Evolutionary conservation across 2,797 vertebrate genomes (phyloP).

Genomic region (Sitta carolinensis): DNA sequence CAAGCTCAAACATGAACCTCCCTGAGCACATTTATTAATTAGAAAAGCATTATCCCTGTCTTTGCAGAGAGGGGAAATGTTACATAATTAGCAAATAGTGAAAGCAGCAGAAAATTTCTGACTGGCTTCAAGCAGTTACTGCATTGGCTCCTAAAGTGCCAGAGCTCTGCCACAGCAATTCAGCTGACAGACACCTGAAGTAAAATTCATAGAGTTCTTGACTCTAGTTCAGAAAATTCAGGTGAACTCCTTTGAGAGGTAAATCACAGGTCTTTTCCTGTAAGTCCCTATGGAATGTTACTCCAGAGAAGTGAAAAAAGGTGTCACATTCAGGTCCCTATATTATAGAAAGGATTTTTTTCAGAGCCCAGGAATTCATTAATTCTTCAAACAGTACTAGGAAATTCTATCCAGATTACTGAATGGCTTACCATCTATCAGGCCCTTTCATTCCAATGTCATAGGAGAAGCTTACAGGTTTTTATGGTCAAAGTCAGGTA

Average conservation of each 20-base stretch:
- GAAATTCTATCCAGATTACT: neutral
- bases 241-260: neutral
- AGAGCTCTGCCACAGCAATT: neutral
- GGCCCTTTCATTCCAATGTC: neutral
- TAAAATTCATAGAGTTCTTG: neutral
- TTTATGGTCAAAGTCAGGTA: neutral
- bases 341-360: neutral
- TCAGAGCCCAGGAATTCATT: neutral
- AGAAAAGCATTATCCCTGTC: conserved; percentile 12
- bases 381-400: neutral
- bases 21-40: conserved; percentile 1
- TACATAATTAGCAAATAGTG: neutral
- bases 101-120: neutral
- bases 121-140: neutral
- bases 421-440: neutral
- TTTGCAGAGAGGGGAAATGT: neutral
- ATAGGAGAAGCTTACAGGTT: conserved; percentile 2
- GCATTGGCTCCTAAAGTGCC: neutral
- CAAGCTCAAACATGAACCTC: neutral
- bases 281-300: neutral
- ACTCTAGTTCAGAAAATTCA: neutral
- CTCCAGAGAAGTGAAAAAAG: neutral
- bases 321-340: neutral
- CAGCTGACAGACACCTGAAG: neutral
- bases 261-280: neutral